A percentile compares a stretch with the other conserved stretches of the same genome.
Evolutionary conservation across 2,113 vertebrate genomes (phyloP).

Genomic region (Melierax canorus): DNA sequence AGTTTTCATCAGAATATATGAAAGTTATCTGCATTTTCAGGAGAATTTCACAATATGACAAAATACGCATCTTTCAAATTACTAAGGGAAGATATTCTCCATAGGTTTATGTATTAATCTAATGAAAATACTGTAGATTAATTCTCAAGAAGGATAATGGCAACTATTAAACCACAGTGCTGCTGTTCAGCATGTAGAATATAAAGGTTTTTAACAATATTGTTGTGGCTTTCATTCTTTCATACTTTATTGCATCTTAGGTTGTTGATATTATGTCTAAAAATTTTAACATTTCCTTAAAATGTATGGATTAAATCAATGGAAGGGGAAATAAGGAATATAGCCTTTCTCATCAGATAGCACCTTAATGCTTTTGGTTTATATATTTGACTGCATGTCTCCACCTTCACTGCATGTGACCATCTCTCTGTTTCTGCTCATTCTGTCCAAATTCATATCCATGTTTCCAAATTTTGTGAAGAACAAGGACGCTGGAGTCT

Average conservation of each 20-base stretch:
- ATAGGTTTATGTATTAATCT: neutral
- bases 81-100: neutral
- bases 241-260: neutral
- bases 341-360: neutral
- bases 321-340: neutral
- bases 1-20: neutral
- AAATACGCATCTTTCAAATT: neutral
- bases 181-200: neutral
- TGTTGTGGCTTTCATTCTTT: neutral
- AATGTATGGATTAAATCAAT: neutral
- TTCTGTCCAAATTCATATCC: conserved; percentile 68
- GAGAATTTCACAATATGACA: neutral
- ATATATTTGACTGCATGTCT: conserved; percentile 21
- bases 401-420: conserved; percentile 62
- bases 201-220: neutral
- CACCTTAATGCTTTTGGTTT: neutral
- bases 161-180: neutral
- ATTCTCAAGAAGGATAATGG: neutral
- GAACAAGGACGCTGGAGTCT: conserved; percentile 77
- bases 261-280: neutral
- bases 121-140: neutral
- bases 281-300: neutral
- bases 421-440: conserved; percentile 71
- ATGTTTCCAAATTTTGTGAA: conserved; percentile 69
- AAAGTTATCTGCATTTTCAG: neutral